These are phyloP conservation scores for Ephestia elutella DNA, from an alignment of 1,140 invertebrate species.

Conservation along the genomic window DNA sequence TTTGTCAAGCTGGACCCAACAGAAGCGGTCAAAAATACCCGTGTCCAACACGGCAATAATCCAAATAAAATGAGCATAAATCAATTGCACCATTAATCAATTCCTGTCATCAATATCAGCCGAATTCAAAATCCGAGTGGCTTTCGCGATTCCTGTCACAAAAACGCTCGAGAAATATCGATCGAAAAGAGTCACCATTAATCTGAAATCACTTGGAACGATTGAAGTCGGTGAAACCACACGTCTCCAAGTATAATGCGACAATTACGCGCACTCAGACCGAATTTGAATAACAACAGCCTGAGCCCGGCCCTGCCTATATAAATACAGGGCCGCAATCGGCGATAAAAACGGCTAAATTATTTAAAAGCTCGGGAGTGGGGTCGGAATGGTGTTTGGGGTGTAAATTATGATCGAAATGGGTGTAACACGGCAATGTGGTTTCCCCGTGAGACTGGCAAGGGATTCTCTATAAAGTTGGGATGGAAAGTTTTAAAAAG, in stretches of 20 bases:
- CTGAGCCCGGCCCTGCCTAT: not conserved
- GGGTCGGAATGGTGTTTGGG: not conserved
- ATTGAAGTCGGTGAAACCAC: not conserved
- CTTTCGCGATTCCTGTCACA: not conserved
- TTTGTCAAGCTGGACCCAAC: too few species aligned
- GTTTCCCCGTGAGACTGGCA: too few species aligned
- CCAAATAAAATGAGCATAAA: not conserved
- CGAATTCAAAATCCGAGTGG: not conserved
- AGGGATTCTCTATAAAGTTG: too few species aligned
- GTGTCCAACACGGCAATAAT: not conserved
- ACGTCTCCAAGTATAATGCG: not conserved
- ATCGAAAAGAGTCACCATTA: not conserved
- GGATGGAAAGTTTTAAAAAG: too few species aligned
- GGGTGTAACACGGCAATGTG: too few species aligned
- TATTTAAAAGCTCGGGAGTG: not conserved
- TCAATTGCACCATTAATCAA: not conserved
- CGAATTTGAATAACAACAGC: not conserved
- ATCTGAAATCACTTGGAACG: slow-evolving; percentile 1
- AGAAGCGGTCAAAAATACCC: too few species aligned
- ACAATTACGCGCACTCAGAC: not conserved
- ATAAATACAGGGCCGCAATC: not conserved
- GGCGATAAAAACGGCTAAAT: not conserved
- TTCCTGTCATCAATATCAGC: not conserved
- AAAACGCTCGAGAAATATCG: not conserved
- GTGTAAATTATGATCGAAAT: too few species aligned